These are phyloP conservation scores for Epistrophella euchroma DNA, from an alignment of 2,888 invertebrate genomes.

Conservation along the genomic window DNA sequence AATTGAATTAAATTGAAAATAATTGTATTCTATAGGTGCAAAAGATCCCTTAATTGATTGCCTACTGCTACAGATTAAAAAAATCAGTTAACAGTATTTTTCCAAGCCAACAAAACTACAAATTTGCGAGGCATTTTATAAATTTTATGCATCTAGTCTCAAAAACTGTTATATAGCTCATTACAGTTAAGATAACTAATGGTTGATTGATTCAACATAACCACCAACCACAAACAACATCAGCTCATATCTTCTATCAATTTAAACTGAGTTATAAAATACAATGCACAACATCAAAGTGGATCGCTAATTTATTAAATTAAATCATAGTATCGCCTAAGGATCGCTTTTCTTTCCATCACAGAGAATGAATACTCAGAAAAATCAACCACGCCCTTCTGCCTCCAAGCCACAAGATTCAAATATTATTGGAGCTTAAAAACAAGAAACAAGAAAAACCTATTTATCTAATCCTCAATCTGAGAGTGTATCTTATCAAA, in stretches of 20 bases:
- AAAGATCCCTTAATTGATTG: no score
- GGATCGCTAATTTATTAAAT: neutral
- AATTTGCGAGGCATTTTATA: no score
- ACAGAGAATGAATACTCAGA: neutral
- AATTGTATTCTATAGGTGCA: no score
- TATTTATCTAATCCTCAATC: neutral
- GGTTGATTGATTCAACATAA: neutral
- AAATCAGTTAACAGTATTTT: no score
- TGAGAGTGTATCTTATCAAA: neutral
- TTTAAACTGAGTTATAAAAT: neutral
- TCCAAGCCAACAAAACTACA: no score
- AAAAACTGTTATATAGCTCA: no score
- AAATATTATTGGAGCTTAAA: neutral
- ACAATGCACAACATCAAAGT: neutral
- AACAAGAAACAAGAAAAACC: neutral
- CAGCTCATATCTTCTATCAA: neutral
- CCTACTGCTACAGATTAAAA: no score
- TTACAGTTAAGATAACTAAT: no score
- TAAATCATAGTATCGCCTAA: neutral
- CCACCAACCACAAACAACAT: neutral
- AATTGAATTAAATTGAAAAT: no score
- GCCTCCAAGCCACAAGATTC: neutral
- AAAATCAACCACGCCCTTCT: no score
- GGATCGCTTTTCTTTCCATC: neutral
- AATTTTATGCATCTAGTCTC: no score